Evolutionary conservation across 2,888 invertebrate genomes (phyloP).

Genomic region (Mongoloraphidia duomilia): DNA sequence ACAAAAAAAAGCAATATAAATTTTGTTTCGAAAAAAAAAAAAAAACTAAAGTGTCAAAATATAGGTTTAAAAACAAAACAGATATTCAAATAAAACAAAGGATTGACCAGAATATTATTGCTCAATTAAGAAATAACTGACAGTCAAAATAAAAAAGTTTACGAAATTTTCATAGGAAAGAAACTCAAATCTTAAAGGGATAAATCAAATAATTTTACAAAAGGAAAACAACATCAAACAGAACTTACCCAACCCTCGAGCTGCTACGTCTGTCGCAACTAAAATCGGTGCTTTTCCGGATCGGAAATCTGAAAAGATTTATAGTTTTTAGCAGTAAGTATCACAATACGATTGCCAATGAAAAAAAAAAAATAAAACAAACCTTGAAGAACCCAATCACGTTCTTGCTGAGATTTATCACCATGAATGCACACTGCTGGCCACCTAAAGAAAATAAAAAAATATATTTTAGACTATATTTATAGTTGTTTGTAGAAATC

Average conservation of each 20-base stretch:
- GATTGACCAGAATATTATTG: too few species aligned
- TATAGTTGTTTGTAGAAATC: too few species aligned
- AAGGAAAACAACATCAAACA: slow-evolving; percentile 10
- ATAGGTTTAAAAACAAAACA: slow-evolving; percentile 8
- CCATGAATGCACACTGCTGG: slow-evolving; percentile 84
- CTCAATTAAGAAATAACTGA: too few species aligned
- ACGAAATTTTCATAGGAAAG: too few species aligned
- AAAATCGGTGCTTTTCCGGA: slow-evolving; percentile 75
- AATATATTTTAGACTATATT: background rate
- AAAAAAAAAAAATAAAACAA: slow-evolving; percentile 17
- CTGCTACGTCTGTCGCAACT: slow-evolving; percentile 90
- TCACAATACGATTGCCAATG: background rate
- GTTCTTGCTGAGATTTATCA: slow-evolving; percentile 85
- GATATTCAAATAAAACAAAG: too few species aligned
- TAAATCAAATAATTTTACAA: background rate
- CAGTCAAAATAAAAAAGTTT: too few species aligned
- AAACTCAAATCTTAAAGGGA: too few species aligned
- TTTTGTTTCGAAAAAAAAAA: slow-evolving; percentile 10
- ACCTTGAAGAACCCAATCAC: slow-evolving; percentile 86
- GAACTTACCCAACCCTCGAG: slow-evolving; percentile 77
- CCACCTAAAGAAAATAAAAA: slow-evolving; percentile 39
- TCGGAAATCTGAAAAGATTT: slow-evolving; percentile 59
- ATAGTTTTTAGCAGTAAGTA: background rate
- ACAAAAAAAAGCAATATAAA: background rate
- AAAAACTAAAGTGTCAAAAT: slow-evolving; percentile 16